Evolutionary conservation across 2,797 vertebrate species (phyloP), one percentile per base, ranked within the genome.

Genomic region (Pseudochirops corinnae): DNA sequence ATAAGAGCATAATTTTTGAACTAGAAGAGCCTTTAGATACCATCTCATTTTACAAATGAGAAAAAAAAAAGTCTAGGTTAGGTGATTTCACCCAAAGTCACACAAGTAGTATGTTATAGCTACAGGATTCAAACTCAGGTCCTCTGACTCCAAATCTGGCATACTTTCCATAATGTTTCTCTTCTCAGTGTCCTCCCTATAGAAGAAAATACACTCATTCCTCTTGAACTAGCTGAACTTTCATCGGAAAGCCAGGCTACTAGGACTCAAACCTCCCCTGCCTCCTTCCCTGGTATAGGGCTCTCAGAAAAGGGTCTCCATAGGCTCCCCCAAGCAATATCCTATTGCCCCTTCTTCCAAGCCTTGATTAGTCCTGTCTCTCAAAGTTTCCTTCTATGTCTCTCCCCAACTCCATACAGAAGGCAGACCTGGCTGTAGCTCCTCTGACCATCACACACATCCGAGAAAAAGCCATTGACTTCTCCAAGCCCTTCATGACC

Each of bases 401-500:
- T 87, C 58, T 94, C n/a, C 94, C 21, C 82, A 46, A 90, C 87
- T 74, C 62, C 0, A 46, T 95, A 39, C 98, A 99, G 99, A 99
- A 99, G 98, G 99, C 99, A 53, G 99, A 99, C 94, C 98, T 99
- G 98, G 99, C 99, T 0, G 99, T 99, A 67, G 99, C 99, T 91
- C 99, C 99, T 1, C 99, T 99, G 97, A 99, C 99, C 98, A 99
- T 99, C 98, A 99, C 99, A 92, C 99, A 99, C 0, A 98, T 99
- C 53, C 99, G 99, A 5, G 99, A 99, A 98, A 99, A 99, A 98
- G 99, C 99, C 1, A 99, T 99, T 0, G 99, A 99, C 98, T 99
- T 99, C 98, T 99, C 99, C 98, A 99, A 99, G 98, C 99, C 99
- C 94, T 99, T 99, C 98, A 99, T 99, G 99, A 99, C 99, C 0